phyloP scores from a whole-genome alignment of 2,113 vertebrate species.

The Pithys albifrons region DNA sequence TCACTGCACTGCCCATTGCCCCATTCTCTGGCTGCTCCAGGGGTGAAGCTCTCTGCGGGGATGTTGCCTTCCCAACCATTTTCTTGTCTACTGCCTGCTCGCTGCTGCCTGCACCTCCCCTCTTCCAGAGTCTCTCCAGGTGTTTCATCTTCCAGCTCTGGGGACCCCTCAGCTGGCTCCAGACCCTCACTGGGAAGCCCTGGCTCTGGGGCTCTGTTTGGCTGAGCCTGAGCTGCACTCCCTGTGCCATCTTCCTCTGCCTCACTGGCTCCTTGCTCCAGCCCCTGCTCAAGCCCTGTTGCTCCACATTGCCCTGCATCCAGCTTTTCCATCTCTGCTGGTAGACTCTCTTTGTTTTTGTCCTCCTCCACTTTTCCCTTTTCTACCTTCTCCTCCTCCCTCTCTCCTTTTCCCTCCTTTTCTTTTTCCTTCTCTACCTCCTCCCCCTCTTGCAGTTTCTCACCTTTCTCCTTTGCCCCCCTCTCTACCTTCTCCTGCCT shows the following conservation, averaged over 20 bases:
- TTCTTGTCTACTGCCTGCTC: accelerated
- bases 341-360: background rate
- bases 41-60: background rate
- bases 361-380: background rate
- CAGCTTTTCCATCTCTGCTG: background rate
- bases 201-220: background rate
- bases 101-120: background rate
- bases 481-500: background rate
- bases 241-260: background rate
- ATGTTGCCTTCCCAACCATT: background rate
- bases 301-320: background rate
- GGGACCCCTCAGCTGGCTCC: accelerated
- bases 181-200: background rate
- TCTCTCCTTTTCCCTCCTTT: background rate
- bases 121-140: background rate
- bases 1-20: too few species aligned
- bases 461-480: background rate
- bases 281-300: background rate
- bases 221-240: background rate
- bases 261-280: background rate
- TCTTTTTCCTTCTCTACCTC: accelerated
- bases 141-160: background rate
- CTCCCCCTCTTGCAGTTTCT: background rate
- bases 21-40: background rate
- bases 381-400: background rate